Base-by-base conservation (phyloP, 2,888 invertebrate genomes). In the Euproctis similis region DNA sequence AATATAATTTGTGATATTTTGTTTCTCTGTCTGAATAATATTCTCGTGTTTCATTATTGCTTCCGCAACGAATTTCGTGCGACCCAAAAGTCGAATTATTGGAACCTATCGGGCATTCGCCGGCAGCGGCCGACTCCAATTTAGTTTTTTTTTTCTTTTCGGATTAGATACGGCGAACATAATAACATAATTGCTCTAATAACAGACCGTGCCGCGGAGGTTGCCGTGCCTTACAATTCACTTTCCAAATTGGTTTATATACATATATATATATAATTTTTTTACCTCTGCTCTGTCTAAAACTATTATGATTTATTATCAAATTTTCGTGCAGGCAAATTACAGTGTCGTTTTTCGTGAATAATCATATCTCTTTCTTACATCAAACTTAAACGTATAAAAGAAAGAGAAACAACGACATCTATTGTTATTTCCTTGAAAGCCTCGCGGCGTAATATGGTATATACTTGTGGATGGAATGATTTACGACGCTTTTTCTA, bases 131-230 rank as follows among this genome's bases (percentile, higher is more conserved):
- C 65, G 63, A 71, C 72, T 80, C 82, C 82, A 84, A 82, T 82
- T 84, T 84, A 75, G 75, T 82, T 82, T 82, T n/a, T n/a, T n/a
- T n/a, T n/a, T n/a, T n/a, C n/a, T n/a, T n/a, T 84, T 81, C 70
- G 76, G 75, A 84, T 84, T 84, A 82, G 84, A 82, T 78, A 82
- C 82, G 78, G 80, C 80, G 66, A 76, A 80, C 76, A 80, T 82
- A 84, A 84, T 82, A 81, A 84, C 82, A 82, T 82, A 84, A 84
- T 84, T 84, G 84, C 59, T 78, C 77, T 82, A 82, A 82, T 84
- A 84, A 82, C 73, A 82, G 73, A 61, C 66, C 65, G 59, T 69
- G 62, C 70, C 55, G 59, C 64, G 63, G 62, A 56, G 65, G 67
- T 60, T 67, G 77, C 72, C 71, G 73, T 77, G 75, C 80, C 84